Evolutionary conservation across 2,888 invertebrate species (phyloP).

Genomic region (Hydroisotoma schaefferi): DNA sequence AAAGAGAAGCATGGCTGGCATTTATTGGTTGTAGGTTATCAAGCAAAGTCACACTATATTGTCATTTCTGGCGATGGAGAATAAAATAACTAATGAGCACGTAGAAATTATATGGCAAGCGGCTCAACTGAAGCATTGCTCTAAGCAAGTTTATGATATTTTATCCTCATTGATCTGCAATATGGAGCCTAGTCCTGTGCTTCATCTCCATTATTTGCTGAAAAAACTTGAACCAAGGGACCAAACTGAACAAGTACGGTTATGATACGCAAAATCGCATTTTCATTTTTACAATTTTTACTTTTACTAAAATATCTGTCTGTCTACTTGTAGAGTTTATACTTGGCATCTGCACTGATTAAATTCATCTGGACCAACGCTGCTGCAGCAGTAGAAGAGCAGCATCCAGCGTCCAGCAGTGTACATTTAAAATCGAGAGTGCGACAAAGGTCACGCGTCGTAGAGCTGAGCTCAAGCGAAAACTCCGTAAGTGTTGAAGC

Average conservation of each 20-base stretch:
- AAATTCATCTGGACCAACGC: constrained; percentile 85
- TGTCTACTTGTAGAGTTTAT: constrained; percentile 66
- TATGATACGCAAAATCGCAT: background rate
- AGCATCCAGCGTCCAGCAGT: constrained; percentile 46
- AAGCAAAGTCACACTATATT: constrained; percentile 92
- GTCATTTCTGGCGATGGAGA: constrained; percentile 88
- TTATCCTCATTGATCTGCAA: constrained; percentile 86
- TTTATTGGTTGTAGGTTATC: constrained; percentile 66
- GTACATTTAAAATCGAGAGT: constrained; percentile 16
- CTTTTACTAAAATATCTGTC: constrained; percentile 19
- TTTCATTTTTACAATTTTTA: constrained; percentile 9
- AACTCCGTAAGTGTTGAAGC: constrained; percentile 76
- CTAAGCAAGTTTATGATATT: constrained; percentile 87
- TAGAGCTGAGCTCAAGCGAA: constrained; percentile 65
- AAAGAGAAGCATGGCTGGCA: constrained; percentile 9
- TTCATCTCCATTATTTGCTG: constrained; percentile 81
- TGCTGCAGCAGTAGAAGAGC: constrained; percentile 49
- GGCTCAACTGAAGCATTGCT: constrained; percentile 90
- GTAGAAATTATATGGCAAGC: constrained; percentile 93
- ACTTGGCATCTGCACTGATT: constrained; percentile 81
- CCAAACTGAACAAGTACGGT: constrained; percentile 78
- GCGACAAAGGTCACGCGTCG: constrained; percentile 4
- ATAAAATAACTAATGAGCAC: constrained; percentile 82
- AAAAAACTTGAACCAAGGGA: constrained; percentile 83
- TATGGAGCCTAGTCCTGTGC: constrained; percentile 79